Evolutionary conservation across 2,113 vertebrate genomes (phyloP), one percentile per base, ranked within the genome.

Genomic region (Poeciliopsis retropinna): DNA sequence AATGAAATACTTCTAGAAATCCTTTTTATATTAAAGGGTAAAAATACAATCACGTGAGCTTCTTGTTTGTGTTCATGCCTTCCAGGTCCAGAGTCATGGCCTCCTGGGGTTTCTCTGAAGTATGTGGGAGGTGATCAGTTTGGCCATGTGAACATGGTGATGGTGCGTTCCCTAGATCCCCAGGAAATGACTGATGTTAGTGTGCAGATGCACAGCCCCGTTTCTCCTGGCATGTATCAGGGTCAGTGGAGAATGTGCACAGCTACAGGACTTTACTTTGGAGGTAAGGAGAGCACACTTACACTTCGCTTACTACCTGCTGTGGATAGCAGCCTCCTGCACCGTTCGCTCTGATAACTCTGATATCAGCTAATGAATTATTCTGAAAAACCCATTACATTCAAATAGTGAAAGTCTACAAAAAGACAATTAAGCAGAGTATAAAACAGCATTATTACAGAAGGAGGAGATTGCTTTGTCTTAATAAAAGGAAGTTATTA

Each of bases 161-260:
- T 98, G 96, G 98, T 98, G 84, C 95, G 95, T 64, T 97, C 97
- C 41, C 92, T 99, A 83, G 98, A 98, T 80, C 96, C 97, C 13
- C 97, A 99, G 92, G 97, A 99, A 87, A 96, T 98, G 67, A 93
- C 95, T 3, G 98, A 99, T 32, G 97, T 99, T 78, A 99, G 98
- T 41, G 97, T 99, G 84, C 97, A 98, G 94, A 99, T 99, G 98
- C 97, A 96, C 87, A 99, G 98, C 92, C 97, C 98, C 6, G 96
- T 95, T 75, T 92, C 95, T 68, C 96, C 98, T 72, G 97, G 97
- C 71, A 99, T 99, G 97, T 99, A 97, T 92, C 98, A 99, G 94
- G 98, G 98, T 82, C 98, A 98, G 92, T 99, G 98, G 98, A 96
- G 98, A 81, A 99, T 99, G 98, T 98, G 97, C 92, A 99, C 97